Evolutionary conservation across 2,113 vertebrate species (phyloP).

Genomic region (Zapus hudsonius): DNA sequence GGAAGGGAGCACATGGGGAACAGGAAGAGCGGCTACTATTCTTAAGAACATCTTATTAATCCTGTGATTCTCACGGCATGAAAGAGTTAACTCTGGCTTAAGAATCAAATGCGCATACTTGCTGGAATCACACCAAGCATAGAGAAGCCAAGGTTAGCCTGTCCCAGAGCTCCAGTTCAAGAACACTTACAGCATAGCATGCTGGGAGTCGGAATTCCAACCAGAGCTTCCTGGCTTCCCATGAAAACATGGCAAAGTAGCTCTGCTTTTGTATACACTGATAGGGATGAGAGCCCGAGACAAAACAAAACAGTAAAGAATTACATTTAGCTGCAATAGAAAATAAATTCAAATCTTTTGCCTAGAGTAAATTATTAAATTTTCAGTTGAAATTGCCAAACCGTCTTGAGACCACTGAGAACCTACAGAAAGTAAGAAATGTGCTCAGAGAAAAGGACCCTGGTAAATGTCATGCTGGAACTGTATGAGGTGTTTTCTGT

Average conservation of each 20-base stretch:
- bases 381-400: background rate
- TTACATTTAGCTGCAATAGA: no score
- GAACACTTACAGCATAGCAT: background rate
- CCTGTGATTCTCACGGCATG: background rate
- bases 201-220: no score
- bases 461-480: no score
- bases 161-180: background rate
- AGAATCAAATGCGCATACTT: background rate
- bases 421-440: no score
- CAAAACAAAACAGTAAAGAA: background rate
- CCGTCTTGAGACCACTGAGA: no score
- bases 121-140: background rate
- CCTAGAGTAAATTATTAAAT: no score
- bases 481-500: no score
- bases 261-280: conserved; percentile 25
- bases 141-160: background rate
- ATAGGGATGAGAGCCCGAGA: background rate
- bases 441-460: no score
- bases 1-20: no score
- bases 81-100: background rate
- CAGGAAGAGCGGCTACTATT: no score
- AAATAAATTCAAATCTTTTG: no score
- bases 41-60: background rate
- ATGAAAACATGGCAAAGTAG: background rate
- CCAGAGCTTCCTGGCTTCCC: background rate